Evolutionary conservation across 2,888 invertebrate genomes (phyloP).

Genomic region (Athalia cordata): DNA sequence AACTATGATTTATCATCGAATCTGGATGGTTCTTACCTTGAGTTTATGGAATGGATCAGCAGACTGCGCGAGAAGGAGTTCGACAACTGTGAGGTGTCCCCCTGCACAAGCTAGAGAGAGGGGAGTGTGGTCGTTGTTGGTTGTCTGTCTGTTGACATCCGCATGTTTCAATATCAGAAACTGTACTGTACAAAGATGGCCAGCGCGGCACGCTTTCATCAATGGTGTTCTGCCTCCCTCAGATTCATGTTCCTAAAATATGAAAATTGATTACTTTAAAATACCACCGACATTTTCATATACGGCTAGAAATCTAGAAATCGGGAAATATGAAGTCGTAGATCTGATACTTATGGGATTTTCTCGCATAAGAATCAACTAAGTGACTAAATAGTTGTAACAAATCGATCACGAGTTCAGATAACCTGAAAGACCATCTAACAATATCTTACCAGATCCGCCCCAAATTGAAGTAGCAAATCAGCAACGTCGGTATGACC

Average conservation of each 20-base stretch:
- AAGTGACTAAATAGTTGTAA: background rate
- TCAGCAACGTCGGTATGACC: conserved; percentile 98
- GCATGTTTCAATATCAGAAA: conserved; percentile 93
- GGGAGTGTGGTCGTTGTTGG: conserved; percentile 97
- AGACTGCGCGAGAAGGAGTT: conserved; percentile 91
- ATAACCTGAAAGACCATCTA: background rate
- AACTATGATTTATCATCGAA: background rate
- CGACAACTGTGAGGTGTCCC: conserved; percentile 95
- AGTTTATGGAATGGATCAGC: conserved; percentile 98
- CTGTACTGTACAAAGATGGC: conserved; percentile 96
- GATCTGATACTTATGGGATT: no score
- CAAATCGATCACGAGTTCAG: background rate
- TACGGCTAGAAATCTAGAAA: no score
- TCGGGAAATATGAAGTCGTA: background rate
- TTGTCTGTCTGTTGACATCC: conserved; percentile 91
- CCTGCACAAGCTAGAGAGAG: conserved; percentile 97
- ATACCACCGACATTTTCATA: background rate
- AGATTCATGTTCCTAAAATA: conserved; percentile 89
- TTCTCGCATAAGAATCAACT: background rate
- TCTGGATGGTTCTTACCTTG: conserved; percentile 77
- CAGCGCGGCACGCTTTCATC: conserved; percentile 98
- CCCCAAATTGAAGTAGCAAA: conserved; percentile 91
- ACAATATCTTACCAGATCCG: conserved; percentile 81
- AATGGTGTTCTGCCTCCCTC: conserved; percentile 98
- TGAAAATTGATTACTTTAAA: conserved; percentile 5